Evolutionary conservation across 2,888 invertebrate genomes (phyloP), one percentile per base, ranked within the genome.

Genomic region (Heteromyza rotundicornis): DNA sequence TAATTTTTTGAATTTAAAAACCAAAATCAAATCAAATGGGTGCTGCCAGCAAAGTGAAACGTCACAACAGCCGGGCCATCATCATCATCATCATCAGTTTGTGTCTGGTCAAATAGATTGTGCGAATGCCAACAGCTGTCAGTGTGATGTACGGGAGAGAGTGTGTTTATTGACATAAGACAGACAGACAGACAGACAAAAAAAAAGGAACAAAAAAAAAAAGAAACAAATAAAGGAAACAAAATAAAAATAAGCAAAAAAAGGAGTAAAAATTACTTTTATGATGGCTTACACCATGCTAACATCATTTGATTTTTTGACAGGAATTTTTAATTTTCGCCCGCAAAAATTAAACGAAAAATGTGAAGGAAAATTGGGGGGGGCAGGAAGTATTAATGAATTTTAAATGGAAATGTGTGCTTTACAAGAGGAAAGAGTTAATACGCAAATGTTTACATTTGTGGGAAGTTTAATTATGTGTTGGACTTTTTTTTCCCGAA

Each of bases 61-160:
- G n/a, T n/a, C n/a, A n/a, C n/a, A n/a, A n/a, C n/a, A n/a, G n/a
- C n/a, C n/a, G n/a, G n/a, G n/a, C n/a, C n/a, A n/a, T n/a, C n/a
- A n/a, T n/a, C n/a, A n/a, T n/a, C n/a, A n/a, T n/a, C n/a, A n/a
- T n/a, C n/a, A n/a, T n/a, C n/a, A n/a, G n/a, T 22, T 60, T 51
- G 69, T 58, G 69, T 65, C 72, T 64, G 65, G 64, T 70, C 72
- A 68, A 75, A 75, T 71, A 69, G 65, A 66, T 69, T 73, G 72
- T n/a, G n/a, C 61, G 70, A 70, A 71, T 69, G 69, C 68, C 70
- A 70, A 63, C 67, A 68, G 63, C 65, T 69, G 70, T 66, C 68
- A 67, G 63, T 63, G 63, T 68, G 63, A 64, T 65, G 47, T 40
- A 40, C n/a, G 40, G 17, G 40, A 40, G 14, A 22, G 50, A 3